Base-by-base conservation (phyloP, 2,888 invertebrate genomes). In the Lomographa bimaculata region DNA sequence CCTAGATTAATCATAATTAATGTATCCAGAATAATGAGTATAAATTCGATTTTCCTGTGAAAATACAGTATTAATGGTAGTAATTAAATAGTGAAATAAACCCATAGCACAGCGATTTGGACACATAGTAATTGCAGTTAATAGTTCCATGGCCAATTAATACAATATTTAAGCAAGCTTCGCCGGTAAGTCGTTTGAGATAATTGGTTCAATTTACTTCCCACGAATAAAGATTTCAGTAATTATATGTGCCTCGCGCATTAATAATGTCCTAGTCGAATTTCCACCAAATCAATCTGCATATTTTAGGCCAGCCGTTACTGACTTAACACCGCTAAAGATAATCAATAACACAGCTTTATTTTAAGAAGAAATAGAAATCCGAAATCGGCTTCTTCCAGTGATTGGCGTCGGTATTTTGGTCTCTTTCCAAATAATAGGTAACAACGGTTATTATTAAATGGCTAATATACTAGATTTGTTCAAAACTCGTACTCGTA, bases 201-300 rank as follows among this genome's bases (percentile, higher is more conserved):
- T 51, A 56, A 56, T n/a, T n/a, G n/a, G n/a, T n/a, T n/a, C n/a
- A n/a, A n/a, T n/a, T n/a, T n/a, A n/a, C n/a, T n/a, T n/a, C n/a
- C n/a, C n/a, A n/a, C n/a, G n/a, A n/a, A n/a, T 37, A 46, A 32
- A 41, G 35, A 28, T 25, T 25, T 32, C 32, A 32, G 34, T 30
- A n/a, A n/a, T n/a, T n/a, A n/a, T n/a, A n/a, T n/a, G n/a, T n/a
- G n/a, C n/a, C n/a, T n/a, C n/a, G 18, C 32, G 28, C 10, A 52
- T 59, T 53, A 57, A 57, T 60, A 57, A 62, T 57, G 55, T 46
- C 18, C 28, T 40, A 57, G 59, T 55, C 55, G 46, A 53, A 58
- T 59, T 48, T 53, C 48, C 49, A 34, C 42, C 21, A 11, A n/a
- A n/a, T n/a, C n/a, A n/a, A n/a, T n/a, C n/a, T n/a, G n/a, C n/a